A percentile compares a stretch with the other conserved stretches of the same genome.
These are phyloP conservation scores for Sebastes miniatus DNA, from an alignment of 2,797 vertebrate species.

Conservation along the genomic window DNA sequence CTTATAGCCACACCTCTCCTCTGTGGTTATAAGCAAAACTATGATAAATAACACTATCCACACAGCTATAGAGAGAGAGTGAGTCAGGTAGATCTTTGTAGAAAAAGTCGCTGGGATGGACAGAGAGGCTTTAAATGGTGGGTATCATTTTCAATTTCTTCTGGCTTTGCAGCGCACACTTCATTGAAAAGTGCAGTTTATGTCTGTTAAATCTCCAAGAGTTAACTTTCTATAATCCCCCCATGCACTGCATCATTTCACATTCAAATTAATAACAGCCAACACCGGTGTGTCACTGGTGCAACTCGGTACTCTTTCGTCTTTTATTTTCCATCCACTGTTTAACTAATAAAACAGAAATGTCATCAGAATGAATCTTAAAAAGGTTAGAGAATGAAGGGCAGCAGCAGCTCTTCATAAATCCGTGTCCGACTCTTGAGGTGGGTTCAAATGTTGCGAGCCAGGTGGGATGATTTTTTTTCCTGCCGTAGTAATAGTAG, in stretches of 20 bases:
- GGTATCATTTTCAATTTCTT: not conserved
- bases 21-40: not conserved
- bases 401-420: conserved; percentile 14
- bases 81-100: not conserved
- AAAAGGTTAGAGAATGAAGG: conserved; percentile 9
- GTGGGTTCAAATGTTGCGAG: conserved; percentile 17
- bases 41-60: not conserved
- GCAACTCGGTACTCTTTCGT: not conserved
- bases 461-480: conserved; percentile 2
- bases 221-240: not conserved
- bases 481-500: conserved; percentile 24
- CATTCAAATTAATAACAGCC: not conserved
- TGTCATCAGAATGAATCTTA: conserved; percentile 34
- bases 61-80: not conserved
- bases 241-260: not conserved
- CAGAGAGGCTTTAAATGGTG: not conserved
- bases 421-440: conserved; percentile 6
- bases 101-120: not conserved
- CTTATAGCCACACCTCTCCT: not conserved
- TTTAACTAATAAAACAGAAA: conserved; percentile 31
- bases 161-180: not conserved
- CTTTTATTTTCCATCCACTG: conserved; percentile 6
- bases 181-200: not conserved
- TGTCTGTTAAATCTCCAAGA: not conserved
- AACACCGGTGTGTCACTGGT: not conserved